These are phyloP conservation scores for Pseudotriccus pelzelni DNA, from an alignment of 2,797 vertebrate genomes.

Conservation along the genomic window DNA sequence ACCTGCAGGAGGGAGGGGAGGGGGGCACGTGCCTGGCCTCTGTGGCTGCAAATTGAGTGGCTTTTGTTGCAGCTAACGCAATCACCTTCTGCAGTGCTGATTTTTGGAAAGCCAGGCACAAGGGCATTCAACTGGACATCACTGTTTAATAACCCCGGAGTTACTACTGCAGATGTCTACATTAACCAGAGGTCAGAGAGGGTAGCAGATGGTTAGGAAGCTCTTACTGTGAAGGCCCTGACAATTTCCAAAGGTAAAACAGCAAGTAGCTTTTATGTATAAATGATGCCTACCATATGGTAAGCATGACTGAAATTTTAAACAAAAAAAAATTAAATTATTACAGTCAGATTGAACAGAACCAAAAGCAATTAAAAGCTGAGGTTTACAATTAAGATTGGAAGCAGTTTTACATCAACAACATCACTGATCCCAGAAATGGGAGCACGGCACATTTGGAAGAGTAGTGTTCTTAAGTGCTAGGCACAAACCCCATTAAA, in stretches of 20 bases:
- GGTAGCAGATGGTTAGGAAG: constrained; percentile 77
- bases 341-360: constrained; percentile 55
- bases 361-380: constrained; percentile 61
- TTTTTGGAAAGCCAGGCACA: constrained; percentile 56
- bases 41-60: fast-evolving
- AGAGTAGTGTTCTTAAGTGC: background rate
- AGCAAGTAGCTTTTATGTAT: constrained; percentile 76
- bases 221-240: constrained; percentile 69
- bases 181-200: constrained; percentile 64
- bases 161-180: constrained; percentile 75
- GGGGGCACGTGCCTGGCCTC: background rate
- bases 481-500: constrained; percentile 26
- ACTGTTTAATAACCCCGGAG: constrained; percentile 61
- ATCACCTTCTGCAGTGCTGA: background rate
- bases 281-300: constrained; percentile 76
- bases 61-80: background rate
- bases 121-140: constrained; percentile 73
- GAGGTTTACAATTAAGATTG: constrained; percentile 23
- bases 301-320: constrained; percentile 67
- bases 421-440: constrained; percentile 5
- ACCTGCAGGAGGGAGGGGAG: background rate
- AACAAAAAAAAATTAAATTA: constrained; percentile 64
- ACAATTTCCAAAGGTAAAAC: constrained; percentile 75
- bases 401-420: background rate
- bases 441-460: background rate